A percentile compares a stretch with the other conserved stretches of the same genome.
Evolutionary conservation across 1,140 invertebrate genomes (phyloP).

Genomic region (Drosophila mayri): DNA sequence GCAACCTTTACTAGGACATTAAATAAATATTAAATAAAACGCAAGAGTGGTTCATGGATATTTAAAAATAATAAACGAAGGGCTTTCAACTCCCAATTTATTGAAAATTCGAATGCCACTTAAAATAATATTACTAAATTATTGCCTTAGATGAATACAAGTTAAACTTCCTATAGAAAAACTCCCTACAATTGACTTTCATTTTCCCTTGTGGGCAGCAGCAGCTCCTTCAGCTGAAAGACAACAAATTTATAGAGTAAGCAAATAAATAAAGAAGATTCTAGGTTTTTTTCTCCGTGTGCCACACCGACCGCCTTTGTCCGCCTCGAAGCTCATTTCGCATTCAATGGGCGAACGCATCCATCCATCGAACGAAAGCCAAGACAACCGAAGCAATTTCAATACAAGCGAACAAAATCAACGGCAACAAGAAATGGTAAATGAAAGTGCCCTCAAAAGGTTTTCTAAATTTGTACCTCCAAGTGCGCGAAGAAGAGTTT

Average conservation of each 20-base stretch:
- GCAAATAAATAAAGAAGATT: not conserved
- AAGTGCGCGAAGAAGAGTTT: constrained; percentile 63
- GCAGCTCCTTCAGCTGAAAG: not conserved
- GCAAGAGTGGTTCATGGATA: too few relatives aligned
- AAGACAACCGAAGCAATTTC: constrained; percentile 74
- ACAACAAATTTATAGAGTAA: not conserved
- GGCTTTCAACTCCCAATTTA: too few relatives aligned
- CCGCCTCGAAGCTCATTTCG: constrained; percentile 66
- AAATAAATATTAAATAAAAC: too few relatives aligned
- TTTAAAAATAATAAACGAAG: too few relatives aligned
- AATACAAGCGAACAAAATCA: constrained; percentile 75
- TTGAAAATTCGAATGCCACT: too few relatives aligned
- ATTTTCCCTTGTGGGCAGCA: not conserved
- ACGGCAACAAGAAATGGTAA: constrained; percentile 71
- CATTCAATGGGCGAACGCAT: constrained; percentile 76
- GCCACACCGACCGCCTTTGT: constrained; percentile 36
- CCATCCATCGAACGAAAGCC: constrained; percentile 81
- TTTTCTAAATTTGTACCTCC: constrained; percentile 78
- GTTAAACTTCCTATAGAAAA: too few relatives aligned
- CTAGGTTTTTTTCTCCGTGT: constrained; percentile 28
- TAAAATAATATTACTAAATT: too few relatives aligned
- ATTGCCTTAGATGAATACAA: too few relatives aligned
- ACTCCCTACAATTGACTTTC: not conserved
- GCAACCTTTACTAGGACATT: too few relatives aligned
- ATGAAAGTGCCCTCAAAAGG: constrained; percentile 83